Evolutionary conservation across 2,888 invertebrate species (phyloP).

Genomic region (Cistogaster globosa): DNA sequence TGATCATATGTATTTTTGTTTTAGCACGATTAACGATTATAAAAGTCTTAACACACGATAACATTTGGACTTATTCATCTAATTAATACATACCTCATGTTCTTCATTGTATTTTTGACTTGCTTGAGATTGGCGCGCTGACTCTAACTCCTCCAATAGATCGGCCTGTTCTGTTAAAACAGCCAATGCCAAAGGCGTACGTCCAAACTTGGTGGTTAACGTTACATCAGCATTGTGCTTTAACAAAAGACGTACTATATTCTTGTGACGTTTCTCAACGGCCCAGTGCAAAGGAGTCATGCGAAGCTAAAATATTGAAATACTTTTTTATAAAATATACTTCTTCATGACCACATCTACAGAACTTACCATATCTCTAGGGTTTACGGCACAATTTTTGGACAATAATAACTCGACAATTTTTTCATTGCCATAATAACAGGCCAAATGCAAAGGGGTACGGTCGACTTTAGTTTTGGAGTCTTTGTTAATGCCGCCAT

Average conservation of each 20-base stretch:
- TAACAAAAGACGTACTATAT: conserved; percentile 88
- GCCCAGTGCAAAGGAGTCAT: conserved; percentile 99
- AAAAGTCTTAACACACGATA: no score
- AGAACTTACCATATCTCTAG: conserved; percentile 88
- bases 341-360: background rate
- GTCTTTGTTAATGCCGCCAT: conserved; percentile 94
- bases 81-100: conserved; percentile 76
- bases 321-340: background rate
- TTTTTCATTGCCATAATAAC: conserved; percentile 90
- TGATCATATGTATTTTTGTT: no score
- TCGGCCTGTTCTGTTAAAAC: conserved; percentile 86
- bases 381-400: conserved; percentile 89
- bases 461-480: conserved; percentile 95
- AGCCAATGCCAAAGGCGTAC: conserved; percentile 88
- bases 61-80: no score
- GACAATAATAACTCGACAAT: conserved; percentile 88
- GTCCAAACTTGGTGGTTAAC: conserved; percentile 88
- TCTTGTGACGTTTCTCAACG: conserved; percentile 90
- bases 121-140: conserved; percentile 80
- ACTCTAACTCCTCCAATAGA: conserved; percentile 85
- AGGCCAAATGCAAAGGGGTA: conserved; percentile 95
- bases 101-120: conserved; percentile 79
- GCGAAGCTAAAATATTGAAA: conserved; percentile 85
- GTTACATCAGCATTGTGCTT: conserved; percentile 89
- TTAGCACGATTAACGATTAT: no score